Conservation (phyloP, 2,888 invertebrate genomes). For the Tetragonula carbonaria region DNA sequence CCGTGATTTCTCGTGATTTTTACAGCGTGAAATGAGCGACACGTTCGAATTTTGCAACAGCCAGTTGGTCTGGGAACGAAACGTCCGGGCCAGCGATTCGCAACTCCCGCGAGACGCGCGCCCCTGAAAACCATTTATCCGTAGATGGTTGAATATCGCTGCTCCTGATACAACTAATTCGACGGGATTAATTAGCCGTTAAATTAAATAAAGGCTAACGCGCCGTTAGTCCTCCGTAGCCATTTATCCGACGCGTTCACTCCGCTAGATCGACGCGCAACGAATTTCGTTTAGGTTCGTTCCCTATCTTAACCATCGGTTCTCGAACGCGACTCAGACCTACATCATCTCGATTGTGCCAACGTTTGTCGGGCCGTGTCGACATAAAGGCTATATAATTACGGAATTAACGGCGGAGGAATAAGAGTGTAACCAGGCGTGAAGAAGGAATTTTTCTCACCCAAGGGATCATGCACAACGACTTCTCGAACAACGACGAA, state of each 20-base stretch:
- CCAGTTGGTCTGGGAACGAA: conserved; percentile 48
- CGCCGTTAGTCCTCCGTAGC: conserved; percentile 11
- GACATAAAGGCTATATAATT: conserved; percentile 15
- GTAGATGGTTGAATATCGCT: conserved; percentile 65
- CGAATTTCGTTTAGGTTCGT: no score
- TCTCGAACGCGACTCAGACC: background rate
- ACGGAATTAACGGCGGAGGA: background rate
- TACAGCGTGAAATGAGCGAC: conserved; percentile 9
- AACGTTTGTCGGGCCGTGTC: background rate
- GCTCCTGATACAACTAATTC: conserved; percentile 29
- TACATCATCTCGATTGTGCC: background rate
- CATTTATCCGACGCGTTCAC: background rate
- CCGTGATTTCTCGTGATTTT: conserved; percentile 41
- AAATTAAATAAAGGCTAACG: conserved; percentile 26
- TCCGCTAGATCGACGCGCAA: no score
- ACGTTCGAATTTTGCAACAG: conserved; percentile 46
- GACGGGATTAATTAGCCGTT: conserved; percentile 59
- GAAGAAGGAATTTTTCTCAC: conserved; percentile 4
- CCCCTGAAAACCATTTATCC: conserved; percentile 57
- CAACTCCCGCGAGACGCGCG: conserved; percentile 58
- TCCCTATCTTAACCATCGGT: no score
- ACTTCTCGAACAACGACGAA: conserved; percentile 30
- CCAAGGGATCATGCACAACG: background rate
- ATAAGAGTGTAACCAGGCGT: conserved; percentile 13
- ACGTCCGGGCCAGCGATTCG: conserved; percentile 38